Conservation (phyloP, 1,140 invertebrate species). For the Ceratitis capitata region DNA sequence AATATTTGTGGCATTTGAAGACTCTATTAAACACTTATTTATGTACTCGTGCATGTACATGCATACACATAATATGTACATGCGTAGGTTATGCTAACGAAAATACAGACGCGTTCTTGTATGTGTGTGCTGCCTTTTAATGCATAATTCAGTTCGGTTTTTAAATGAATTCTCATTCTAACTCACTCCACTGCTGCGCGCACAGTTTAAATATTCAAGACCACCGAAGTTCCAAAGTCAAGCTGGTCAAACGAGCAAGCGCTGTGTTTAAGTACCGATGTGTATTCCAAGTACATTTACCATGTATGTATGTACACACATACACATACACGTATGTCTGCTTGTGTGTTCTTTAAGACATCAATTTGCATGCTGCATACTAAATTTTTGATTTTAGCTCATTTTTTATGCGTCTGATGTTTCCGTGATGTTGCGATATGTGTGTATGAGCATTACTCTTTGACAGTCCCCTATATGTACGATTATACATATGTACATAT, state of each 20-base stretch:
- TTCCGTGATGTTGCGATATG: not conserved
- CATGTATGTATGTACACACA: not conserved
- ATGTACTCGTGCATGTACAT: not conserved
- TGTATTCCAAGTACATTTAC: not conserved
- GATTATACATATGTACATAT: not conserved
- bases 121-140: no score
- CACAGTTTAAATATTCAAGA: conserved; percentile 6
- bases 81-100: not conserved
- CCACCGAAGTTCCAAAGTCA: conserved; percentile 8
- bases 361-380: conserved; percentile 5
- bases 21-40: not conserved
- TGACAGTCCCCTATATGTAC: no score
- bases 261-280: not conserved
- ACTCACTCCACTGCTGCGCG: not conserved
- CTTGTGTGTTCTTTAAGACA: not conserved
- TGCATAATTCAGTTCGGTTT: not conserved
- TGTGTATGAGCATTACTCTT: not conserved
- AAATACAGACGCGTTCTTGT: no score
- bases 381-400: not conserved
- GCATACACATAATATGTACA: not conserved
- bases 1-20: not conserved
- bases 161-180: not conserved
- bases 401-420: conserved; percentile 10
- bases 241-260: not conserved
- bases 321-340: not conserved